Evolutionary conservation across 2,888 invertebrate genomes (phyloP), one percentile per base, ranked within the genome.

Genomic region (Brachylomia viminalis): DNA sequence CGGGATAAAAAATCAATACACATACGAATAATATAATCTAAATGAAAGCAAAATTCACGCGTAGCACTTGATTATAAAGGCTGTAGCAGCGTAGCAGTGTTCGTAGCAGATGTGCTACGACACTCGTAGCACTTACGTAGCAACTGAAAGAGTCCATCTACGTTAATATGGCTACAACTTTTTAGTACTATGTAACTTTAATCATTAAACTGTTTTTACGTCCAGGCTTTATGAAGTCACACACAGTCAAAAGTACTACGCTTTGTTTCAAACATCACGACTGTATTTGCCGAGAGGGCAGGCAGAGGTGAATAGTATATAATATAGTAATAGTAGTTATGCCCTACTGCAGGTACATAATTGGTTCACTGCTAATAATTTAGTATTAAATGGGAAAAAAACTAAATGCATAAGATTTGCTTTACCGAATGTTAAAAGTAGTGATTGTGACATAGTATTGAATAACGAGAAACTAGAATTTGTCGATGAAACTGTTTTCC

Each of bases 61-160:
- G 61, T 72, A 65, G 61, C 61, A 33, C 8, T 65, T 54, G 5
- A 58, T 58, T 30, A 33, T 23, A 71, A 75, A 82, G 83, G 79
- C 49, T 75, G 67, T 67, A 65, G 49, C 45, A 13, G 64, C 77
- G 77, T 80, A 77, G 84, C 81, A 64, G 45, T 59, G 15, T 58
- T 42, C 83, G 84, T 85, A 85, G 83, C 80, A 73, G 49, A 76
- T 45, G 64, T 67, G 75, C 77, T 83, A 85, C 83, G 52, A 33
- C 8, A 52, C 65, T 30, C 83, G 84, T 84, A 84, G 80, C 83
- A 77, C 72, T 77, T 71, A 47, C 75, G 83, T 84, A 84, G 84
- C 85, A 64, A 69, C 54, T 61, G 64, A 65, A 75, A 75, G 59
- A 33, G 70, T 76, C n/a, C 79, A 72, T 75, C 66, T 62, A 70